A percentile compares a stretch with the other conserved stretches of the same genome.
Conservation (phyloP, 2,888 invertebrate species). For the Phytoseiulus persimilis region DNA sequence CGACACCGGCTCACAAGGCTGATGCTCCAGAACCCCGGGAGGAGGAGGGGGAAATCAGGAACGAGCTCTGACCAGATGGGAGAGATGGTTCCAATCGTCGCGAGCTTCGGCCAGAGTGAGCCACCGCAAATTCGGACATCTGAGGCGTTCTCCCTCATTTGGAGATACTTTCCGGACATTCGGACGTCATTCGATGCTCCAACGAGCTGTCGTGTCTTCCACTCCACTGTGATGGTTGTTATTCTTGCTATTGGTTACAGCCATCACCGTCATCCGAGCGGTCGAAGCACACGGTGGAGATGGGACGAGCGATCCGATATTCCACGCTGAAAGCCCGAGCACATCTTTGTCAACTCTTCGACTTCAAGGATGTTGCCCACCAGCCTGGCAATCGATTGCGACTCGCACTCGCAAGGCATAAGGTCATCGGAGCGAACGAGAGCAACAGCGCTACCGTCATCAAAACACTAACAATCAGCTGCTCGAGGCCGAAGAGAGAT, state of each 20-base stretch:
- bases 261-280: not conserved
- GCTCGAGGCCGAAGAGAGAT: not conserved
- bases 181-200: too few relatives aligned
- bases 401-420: not conserved
- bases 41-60: too few relatives aligned
- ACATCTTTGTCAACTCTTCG: not conserved
- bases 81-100: too few relatives aligned
- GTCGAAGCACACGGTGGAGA: not conserved
- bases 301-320: not conserved
- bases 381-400: not conserved
- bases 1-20: too few relatives aligned
- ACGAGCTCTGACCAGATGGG: too few relatives aligned
- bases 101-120: too few relatives aligned
- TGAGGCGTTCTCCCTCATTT: too few relatives aligned
- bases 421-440: constrained; percentile 5
- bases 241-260: not conserved
- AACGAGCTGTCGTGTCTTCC: too few relatives aligned
- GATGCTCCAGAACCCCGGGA: too few relatives aligned
- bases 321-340: not conserved
- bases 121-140: too few relatives aligned
- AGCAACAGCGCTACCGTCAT: not conserved
- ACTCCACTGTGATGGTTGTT: too few relatives aligned
- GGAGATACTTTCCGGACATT: too few relatives aligned
- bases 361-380: not conserved
- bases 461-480: not conserved